Base-by-base conservation (phyloP, 2,797 vertebrate genomes). In the Chromis chromis region DNA sequence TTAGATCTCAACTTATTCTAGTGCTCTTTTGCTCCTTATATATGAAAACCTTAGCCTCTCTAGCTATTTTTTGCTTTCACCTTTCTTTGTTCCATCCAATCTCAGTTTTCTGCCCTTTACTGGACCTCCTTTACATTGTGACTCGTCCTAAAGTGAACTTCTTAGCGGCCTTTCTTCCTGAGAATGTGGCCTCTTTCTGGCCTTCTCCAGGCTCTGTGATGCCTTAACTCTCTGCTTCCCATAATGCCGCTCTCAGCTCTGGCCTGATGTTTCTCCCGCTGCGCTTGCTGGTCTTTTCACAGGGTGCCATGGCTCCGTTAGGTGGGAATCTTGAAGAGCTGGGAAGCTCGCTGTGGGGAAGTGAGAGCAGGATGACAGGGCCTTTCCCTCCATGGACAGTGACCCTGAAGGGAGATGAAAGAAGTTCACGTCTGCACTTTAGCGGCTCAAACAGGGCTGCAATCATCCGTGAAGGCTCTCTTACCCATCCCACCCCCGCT, bases 361-460 rank as follows among this genome's bases (percentile, higher is more conserved):
- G 95, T 88, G 85, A 84, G 94, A 96, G 95, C 95, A 94, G 95
- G 95, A 96, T 98, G 96, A 98, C 96, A 96, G 96, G 96, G 96
- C 96, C 94, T 96, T 97, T 96, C 96, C 94, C 93, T 97, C 94
- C 93, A 91, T 96, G 97, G 96, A 97, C 95, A 96, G 95, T 96
- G 96, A 97, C 96, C 96, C 96, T 95, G 95, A 97, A 96, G 96
- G 94, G 93, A 98, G 96, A 98, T 98, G 96, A 99, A 98, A 98
- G 96, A 94, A 93, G 93, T 96, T 96, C 95, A 96, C 91, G 94
- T 97, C 96, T 96, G 96, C 96, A 96, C 96, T 96, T 97, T 94
- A 92, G 86, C 86, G 94, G 96, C 96, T 96, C 96, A 96, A 97
- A 96, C 94, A 91, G 89, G 84, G 83, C 85, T 86, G 90, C 92